Conservation (phyloP, 2,113 vertebrate species). For the Centropus bengalensis region DNA sequence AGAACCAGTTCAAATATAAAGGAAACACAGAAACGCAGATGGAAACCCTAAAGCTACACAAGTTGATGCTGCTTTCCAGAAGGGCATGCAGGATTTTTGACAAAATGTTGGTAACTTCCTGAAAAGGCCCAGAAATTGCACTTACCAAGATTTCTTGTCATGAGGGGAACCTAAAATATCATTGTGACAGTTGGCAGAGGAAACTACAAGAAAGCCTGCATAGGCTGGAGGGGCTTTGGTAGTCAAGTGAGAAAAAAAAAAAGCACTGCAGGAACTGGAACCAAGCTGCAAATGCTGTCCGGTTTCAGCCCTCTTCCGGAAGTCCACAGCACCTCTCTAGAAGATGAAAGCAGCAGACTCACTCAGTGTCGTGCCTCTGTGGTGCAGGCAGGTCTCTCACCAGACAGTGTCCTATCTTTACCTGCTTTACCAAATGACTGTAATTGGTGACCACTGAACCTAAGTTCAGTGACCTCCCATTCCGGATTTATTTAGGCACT, state of each 20-base stretch:
- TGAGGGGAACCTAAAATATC: background rate
- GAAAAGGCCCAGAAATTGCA: background rate
- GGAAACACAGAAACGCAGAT: background rate
- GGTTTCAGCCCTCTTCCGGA: background rate
- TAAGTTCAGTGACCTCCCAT: background rate
- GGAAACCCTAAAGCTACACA: background rate
- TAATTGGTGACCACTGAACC: background rate
- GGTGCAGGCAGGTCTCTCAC: background rate
- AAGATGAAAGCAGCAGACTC: background rate
- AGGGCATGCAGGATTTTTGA: background rate
- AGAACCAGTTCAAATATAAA: background rate
- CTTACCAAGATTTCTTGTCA: background rate
- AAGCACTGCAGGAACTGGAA: background rate
- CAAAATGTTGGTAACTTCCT: background rate
- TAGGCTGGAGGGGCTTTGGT: background rate
- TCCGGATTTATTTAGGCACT: background rate
- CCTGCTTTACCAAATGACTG: background rate
- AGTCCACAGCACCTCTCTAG: background rate
- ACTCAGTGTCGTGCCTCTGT: background rate
- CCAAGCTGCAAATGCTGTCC: background rate
- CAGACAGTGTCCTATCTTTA: background rate
- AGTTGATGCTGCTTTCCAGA: background rate
- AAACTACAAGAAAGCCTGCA: background rate
- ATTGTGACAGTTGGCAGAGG: background rate
- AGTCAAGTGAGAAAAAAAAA: background rate